Conservation (phyloP, 64 coral and sea anemone genomes). For the Montipora sp. region DNA sequence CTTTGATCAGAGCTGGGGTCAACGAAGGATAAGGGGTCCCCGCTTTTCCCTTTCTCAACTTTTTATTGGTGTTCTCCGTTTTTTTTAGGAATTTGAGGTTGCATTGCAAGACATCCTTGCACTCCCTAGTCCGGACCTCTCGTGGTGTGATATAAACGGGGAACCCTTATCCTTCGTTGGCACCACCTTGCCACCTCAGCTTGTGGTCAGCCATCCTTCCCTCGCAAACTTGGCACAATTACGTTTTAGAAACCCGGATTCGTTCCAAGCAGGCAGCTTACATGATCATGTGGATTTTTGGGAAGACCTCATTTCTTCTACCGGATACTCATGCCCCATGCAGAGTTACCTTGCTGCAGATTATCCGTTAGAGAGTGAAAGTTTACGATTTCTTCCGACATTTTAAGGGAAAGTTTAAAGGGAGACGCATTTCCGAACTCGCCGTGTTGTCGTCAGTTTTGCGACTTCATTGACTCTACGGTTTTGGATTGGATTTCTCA, state of each 20-base stretch:
- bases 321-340: background rate
- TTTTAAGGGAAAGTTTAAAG: background rate
- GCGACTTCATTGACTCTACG: slow-evolving; percentile 33
- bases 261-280: no score
- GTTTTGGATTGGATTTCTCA: slow-evolving; percentile 27
- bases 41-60: background rate
- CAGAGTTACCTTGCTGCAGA: background rate
- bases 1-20: slow-evolving; percentile 16
- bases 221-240: no score
- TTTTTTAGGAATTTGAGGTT: background rate
- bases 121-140: background rate
- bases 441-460: background rate
- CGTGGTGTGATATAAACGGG: background rate
- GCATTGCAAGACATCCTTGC: background rate
- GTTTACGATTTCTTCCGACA: background rate
- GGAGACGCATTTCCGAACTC: background rate
- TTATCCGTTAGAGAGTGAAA: slow-evolving; percentile 28
- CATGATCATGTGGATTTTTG: background rate
- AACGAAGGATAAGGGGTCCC: background rate
- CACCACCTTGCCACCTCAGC: background rate
- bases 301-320: background rate
- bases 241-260: no score
- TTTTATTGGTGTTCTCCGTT: background rate
- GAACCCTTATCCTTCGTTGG: slow-evolving; percentile 19
- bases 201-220: no score